Percentiles rank a stretch among this genome's conserved stretches.
phyloP scores from a whole-genome alignment of 2,113 vertebrate genomes.

The Nyctibius bracteatus region DNA sequence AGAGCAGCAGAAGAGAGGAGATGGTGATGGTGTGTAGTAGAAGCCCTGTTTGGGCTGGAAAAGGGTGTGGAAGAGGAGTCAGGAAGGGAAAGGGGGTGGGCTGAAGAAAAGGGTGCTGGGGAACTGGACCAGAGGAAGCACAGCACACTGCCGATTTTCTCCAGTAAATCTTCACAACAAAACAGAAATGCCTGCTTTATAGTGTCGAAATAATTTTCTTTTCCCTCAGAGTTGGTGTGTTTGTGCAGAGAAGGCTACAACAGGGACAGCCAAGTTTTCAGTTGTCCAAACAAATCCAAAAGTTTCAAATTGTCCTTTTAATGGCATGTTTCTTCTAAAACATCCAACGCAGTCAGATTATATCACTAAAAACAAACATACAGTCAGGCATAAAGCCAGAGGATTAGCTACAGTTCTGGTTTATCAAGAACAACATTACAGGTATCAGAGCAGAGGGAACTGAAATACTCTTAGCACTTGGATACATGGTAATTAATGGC shows the following conservation, averaged over 20 bases:
- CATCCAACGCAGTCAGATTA: neutral
- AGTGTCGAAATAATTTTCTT: neutral
- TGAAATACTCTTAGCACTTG: neutral
- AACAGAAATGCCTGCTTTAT: neutral
- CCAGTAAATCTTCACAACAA: neutral
- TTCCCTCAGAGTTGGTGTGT: neutral
- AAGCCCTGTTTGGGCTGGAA: neutral
- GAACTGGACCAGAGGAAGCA: neutral
- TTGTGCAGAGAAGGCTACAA: neutral
- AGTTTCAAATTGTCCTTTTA: conserved; percentile 14
- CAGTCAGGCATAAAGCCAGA: neutral
- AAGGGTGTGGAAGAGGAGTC: neutral
- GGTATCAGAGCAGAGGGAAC: neutral
- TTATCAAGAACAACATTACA: conserved; percentile 7
- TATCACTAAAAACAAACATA: conserved; percentile 30
- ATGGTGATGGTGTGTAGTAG: neutral
- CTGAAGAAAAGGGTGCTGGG: neutral
- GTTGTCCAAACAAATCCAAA: conserved; percentile 36
- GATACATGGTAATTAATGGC: conserved; percentile 18
- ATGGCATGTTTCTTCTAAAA: conserved; percentile 39
- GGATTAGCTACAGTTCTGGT: conserved; percentile 20
- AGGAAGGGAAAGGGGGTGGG: neutral
- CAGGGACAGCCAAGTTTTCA: neutral
- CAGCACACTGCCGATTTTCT: neutral
- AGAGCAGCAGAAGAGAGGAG: neutral